Evolutionary conservation across 2,888 invertebrate genomes (phyloP).

Genomic region (Adela reaumurella): DNA sequence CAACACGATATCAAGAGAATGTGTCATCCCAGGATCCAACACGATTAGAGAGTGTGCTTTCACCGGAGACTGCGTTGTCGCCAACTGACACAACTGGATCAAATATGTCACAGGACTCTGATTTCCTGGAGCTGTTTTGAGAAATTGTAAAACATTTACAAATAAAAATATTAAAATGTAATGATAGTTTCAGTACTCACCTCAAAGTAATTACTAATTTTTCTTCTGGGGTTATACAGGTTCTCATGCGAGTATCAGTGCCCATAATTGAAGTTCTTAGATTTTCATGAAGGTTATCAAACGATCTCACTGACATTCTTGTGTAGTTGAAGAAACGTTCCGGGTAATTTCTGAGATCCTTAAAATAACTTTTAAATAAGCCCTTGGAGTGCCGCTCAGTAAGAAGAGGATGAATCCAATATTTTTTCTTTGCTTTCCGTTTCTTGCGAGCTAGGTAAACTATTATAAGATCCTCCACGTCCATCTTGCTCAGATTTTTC

Average conservation of each 20-base stretch:
- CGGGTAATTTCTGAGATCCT: slow-evolving; percentile 15
- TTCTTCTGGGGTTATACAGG: slow-evolving; percentile 15
- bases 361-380: slow-evolving; percentile 16
- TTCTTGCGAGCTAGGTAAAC: slow-evolving; percentile 15
- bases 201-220: slow-evolving; percentile 16
- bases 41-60: slow-evolving; percentile 16
- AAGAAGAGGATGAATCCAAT: slow-evolving; percentile 17
- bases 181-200: slow-evolving; percentile 15
- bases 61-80: slow-evolving; percentile 16
- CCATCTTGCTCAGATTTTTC: slow-evolving; percentile 17
- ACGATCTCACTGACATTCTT: slow-evolving; percentile 15
- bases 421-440: slow-evolving; percentile 15
- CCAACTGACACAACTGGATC: slow-evolving; percentile 17
- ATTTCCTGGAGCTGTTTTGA: slow-evolving; percentile 17
- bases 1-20: slow-evolving; percentile 16
- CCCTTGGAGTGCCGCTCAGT: slow-evolving; percentile 15
- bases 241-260: slow-evolving; percentile 15
- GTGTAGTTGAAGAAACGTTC: slow-evolving; percentile 17
- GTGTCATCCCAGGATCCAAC: slow-evolving; percentile 16
- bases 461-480: slow-evolving; percentile 16
- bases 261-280: slow-evolving; percentile 13
- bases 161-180: too few species aligned
- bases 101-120: slow-evolving; percentile 17
- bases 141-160: slow-evolving; percentile 14
- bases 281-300: slow-evolving; percentile 15